phyloP scores from a whole-genome alignment of 2,113 vertebrate species.

The Embiotoca jacksoni region DNA sequence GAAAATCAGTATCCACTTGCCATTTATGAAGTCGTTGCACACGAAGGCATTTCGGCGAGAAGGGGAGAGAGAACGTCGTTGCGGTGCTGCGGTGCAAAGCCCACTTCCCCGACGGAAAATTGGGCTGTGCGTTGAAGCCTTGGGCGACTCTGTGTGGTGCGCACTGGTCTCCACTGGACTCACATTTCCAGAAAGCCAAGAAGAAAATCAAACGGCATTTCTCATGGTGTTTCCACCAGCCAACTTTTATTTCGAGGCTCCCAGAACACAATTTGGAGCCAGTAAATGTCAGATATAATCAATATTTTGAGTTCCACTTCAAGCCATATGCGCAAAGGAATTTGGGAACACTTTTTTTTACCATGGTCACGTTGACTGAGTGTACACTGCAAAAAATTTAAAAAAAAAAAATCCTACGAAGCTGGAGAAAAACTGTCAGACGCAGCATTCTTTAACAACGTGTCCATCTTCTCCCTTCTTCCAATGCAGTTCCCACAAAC shows the following conservation, averaged over 20 bases:
- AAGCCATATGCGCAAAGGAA: conserved; percentile 57
- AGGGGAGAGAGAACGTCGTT: conserved; percentile 26
- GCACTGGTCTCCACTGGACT: conserved; percentile 58
- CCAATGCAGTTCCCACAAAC: background rate
- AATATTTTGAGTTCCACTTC: conserved; percentile 58
- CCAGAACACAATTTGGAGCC: background rate
- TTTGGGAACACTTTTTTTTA: conserved; percentile 64
- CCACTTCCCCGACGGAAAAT: conserved; percentile 41
- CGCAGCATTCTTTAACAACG: conserved; percentile 8
- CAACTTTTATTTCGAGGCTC: conserved; percentile 45
- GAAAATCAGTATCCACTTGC: conserved; percentile 66
- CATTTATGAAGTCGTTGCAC: conserved; percentile 37
- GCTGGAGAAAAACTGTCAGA: conserved; percentile 39
- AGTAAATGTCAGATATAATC: conserved; percentile 16
- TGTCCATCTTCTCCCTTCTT: conserved; percentile 1
- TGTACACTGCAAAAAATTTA: conserved; percentile 35
- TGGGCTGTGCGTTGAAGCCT: conserved; percentile 68
- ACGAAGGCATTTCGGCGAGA: conserved; percentile 52
- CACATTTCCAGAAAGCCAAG: conserved; percentile 65
- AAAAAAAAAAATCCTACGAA: conserved; percentile 21
- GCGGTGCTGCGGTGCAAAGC: conserved; percentile 55
- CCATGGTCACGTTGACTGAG: conserved; percentile 65
- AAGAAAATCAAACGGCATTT: conserved; percentile 12
- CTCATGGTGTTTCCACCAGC: background rate
- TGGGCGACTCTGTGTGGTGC: conserved; percentile 67